A percentile compares a stretch with the other conserved stretches of the same genome.
Conservation (phyloP, 2,797 vertebrate species). For the Anabas testudineus region DNA sequence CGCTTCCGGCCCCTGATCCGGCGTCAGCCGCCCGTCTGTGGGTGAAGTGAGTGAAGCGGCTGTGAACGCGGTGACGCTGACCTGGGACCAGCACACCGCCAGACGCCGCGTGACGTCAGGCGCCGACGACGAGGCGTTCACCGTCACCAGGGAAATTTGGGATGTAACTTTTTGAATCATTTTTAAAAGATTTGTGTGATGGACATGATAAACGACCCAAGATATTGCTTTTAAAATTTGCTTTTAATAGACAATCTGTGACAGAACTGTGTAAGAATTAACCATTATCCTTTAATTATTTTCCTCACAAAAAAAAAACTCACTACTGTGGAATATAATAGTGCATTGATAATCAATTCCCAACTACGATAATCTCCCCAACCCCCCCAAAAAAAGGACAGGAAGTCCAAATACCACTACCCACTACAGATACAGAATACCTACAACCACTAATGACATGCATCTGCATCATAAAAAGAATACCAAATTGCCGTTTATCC, state of each 20-base stretch:
- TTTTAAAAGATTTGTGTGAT: background rate
- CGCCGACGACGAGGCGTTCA: constrained; percentile 27
- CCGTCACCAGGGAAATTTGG: rapidly evolving
- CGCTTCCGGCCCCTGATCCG: constrained; percentile 68
- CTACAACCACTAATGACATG: background rate
- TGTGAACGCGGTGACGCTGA: constrained; percentile 4
- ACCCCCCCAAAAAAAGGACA: too few relatives aligned
- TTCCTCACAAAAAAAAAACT: background rate
- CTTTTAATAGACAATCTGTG: background rate
- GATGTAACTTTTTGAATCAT: background rate
- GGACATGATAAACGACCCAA: background rate
- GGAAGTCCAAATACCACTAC: too few relatives aligned
- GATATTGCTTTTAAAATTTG: too few relatives aligned
- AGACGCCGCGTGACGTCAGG: constrained; percentile 46
- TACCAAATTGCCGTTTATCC: background rate
- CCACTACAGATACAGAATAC: too few relatives aligned
- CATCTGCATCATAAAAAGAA: background rate
- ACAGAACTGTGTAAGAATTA: background rate
- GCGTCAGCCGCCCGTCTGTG: too few relatives aligned
- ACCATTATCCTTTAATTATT: background rate
- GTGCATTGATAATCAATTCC: background rate
- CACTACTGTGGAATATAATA: background rate
- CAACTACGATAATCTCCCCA: too few relatives aligned
- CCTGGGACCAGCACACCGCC: constrained; percentile 56
- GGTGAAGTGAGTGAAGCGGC: rapidly evolving